Percentiles rank a stretch among this genome's conserved stretches.
Conservation (phyloP, 2,888 invertebrate species). For the Argynnis bischoffii region DNA sequence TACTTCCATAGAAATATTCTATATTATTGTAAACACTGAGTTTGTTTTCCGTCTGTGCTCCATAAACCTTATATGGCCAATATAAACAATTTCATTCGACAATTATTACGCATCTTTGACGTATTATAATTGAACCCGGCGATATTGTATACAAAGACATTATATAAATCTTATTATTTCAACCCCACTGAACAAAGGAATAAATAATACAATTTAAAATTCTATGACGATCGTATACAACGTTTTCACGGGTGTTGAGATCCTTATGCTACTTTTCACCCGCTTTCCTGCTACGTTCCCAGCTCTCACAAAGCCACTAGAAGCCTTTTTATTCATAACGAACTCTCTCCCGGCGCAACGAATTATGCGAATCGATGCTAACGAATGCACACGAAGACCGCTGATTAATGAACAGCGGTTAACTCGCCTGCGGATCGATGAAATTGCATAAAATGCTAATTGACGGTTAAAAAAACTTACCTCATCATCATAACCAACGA, state of each 20-base stretch:
- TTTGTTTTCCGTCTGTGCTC: too few species aligned
- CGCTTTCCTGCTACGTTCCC: constrained; percentile 19
- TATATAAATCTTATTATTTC: too few species aligned
- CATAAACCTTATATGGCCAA: too few species aligned
- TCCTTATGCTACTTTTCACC: constrained; percentile 6
- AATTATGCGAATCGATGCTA: constrained; percentile 65
- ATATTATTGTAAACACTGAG: too few species aligned
- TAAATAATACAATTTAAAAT: background rate
- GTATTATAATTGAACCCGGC: too few species aligned
- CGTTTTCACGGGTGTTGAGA: background rate
- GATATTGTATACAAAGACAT: too few species aligned
- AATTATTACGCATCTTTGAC: too few species aligned
- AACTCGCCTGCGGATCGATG: constrained; percentile 50
- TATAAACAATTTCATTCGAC: too few species aligned
- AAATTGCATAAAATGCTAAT: constrained; percentile 53
- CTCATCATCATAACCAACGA: constrained; percentile 98
- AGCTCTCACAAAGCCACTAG: constrained; percentile 23
- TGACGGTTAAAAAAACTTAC: constrained; percentile 59
- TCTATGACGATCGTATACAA: constrained; percentile 1
- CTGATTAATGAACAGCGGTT: constrained; percentile 60
- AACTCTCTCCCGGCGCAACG: constrained; percentile 44
- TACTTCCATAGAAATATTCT: too few species aligned
- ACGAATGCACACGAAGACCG: constrained; percentile 55
- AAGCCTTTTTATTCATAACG: constrained; percentile 39
- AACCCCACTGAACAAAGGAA: too few species aligned